Evolutionary conservation across 1,140 invertebrate species (phyloP), one percentile per base, ranked within the genome.

Genomic region (Bombus cullumanus): DNA sequence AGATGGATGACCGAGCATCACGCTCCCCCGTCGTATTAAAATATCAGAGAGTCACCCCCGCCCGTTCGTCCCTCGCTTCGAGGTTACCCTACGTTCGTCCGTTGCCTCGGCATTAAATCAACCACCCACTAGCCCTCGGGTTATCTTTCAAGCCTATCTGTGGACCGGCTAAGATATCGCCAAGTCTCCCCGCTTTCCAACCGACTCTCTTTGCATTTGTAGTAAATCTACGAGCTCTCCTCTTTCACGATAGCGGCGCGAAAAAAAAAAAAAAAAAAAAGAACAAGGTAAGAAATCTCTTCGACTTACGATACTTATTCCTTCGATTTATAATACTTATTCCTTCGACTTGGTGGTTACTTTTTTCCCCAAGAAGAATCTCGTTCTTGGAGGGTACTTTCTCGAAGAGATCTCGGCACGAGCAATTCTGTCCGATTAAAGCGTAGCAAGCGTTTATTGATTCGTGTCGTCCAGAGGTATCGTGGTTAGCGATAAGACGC

Each of bases 1-100:
- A 93, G 90, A 93, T 92, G 90, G 88, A 93, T 93, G 92, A 88
- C 91, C 92, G 91, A 94, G 92, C 92, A 93, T 93, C 93, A 93
- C 92, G 93, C 93, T 93, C 87, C 80, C 87, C 80, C 88, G 83
- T 83, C 83, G 90, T 93, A 92, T 93, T 93, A 93, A 93, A 93
- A 93, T 93, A 93, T 93, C 92, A 93, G 83, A 88, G 79, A 83
- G 89, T 80, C 69, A 81, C 79, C 85, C 78, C 86, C 74, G 39
- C 18, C 66, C 53, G 57, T 59, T 37, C 86, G 12, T 64, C 66
- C 59, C 76, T 57, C 72, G 68, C 68, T 66, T 71, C 68, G 66
- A 73, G 66, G 37, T 81, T 86, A 76, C 75, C 76, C 81, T 66
- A 62, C 62, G 73, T 79, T 53, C 75, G 47, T 47, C 64, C 8